A percentile compares a stretch with the other conserved stretches of the same genome.
These are phyloP conservation scores for Eucera pruinosa DNA, from an alignment of 2,888 invertebrate genomes.

Conservation along the genomic window DNA sequence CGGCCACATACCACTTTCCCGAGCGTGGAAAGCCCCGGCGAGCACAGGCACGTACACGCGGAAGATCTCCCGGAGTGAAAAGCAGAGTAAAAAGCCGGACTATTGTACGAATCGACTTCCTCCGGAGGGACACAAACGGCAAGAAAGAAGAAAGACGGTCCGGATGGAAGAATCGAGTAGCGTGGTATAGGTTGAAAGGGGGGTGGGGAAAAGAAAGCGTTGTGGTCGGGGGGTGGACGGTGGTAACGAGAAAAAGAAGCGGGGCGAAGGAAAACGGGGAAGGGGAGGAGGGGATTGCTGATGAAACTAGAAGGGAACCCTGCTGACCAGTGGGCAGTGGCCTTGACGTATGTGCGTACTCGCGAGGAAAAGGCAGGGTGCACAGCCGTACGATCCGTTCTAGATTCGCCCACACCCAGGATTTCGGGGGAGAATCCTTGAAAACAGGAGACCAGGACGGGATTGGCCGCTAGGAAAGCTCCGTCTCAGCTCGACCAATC, in stretches of 20 bases:
- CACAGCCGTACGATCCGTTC: slow-evolving; percentile 34
- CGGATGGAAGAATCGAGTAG: slow-evolving; percentile 43
- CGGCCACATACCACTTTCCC: slow-evolving; percentile 11
- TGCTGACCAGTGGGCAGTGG: slow-evolving; percentile 72
- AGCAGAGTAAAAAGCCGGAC: slow-evolving; percentile 38
- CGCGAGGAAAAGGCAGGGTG: slow-evolving; percentile 44
- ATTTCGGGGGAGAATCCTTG: slow-evolving; percentile 78
- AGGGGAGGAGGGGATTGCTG: no score
- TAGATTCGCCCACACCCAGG: slow-evolving; percentile 62
- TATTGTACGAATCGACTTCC: slow-evolving; percentile 64
- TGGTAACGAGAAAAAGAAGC: slow-evolving; percentile 45
- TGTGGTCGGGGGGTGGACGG: slow-evolving; percentile 6
- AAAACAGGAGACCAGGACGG: slow-evolving; percentile 82
- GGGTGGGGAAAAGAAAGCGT: not conserved
- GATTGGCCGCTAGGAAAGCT: slow-evolving; percentile 77
- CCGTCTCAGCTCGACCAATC: slow-evolving; percentile 79
- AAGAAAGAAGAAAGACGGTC: slow-evolving; percentile 53
- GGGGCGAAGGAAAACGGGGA: slow-evolving; percentile 44
- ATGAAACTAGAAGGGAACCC: slow-evolving; percentile 3
- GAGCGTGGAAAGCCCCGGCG: no score
- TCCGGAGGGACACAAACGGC: slow-evolving; percentile 29
- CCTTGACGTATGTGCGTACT: slow-evolving; percentile 67
- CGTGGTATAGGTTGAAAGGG: not conserved
- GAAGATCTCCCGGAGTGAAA: not conserved
- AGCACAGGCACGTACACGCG: not conserved